phyloP scores from a whole-genome alignment of 1,140 invertebrate genomes.

The Tetramorium simillimum region DNA sequence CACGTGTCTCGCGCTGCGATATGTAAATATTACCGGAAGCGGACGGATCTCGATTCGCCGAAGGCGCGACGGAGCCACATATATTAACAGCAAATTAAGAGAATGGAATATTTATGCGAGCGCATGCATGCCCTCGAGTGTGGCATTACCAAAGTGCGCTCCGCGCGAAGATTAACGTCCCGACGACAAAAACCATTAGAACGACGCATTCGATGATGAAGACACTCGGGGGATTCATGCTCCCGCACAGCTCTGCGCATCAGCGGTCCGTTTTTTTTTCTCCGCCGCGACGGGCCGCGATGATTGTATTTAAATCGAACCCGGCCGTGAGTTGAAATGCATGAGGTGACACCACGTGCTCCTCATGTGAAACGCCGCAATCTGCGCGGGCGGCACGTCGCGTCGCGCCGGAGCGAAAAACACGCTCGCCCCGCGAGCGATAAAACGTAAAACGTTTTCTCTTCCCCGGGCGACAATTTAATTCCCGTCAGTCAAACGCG shows the following conservation, averaged over 20 bases:
- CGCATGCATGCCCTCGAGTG: no score
- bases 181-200: not conserved
- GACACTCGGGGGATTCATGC: not conserved
- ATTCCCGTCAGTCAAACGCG: constrained; percentile 39
- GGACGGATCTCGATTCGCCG: not conserved
- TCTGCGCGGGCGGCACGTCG: not conserved
- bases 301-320: constrained; percentile 47
- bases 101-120: not conserved
- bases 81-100: not conserved
- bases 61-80: not conserved
- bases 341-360: not conserved
- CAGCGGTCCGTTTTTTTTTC: not conserved
- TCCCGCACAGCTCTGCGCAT: not conserved
- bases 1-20: not conserved
- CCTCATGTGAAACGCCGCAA: not conserved
- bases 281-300: not conserved
- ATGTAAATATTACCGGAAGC: constrained; percentile 13
- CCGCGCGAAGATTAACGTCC: not conserved
- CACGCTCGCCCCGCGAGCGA: not conserved
- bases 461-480: constrained; percentile 23
- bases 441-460: constrained; percentile 11
- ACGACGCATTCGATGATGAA: not conserved
- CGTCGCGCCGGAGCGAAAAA: not conserved
- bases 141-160: not conserved
- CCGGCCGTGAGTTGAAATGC: not conserved